Conservation (phyloP, 2,113 vertebrate species). For the Naja naja region DNA sequence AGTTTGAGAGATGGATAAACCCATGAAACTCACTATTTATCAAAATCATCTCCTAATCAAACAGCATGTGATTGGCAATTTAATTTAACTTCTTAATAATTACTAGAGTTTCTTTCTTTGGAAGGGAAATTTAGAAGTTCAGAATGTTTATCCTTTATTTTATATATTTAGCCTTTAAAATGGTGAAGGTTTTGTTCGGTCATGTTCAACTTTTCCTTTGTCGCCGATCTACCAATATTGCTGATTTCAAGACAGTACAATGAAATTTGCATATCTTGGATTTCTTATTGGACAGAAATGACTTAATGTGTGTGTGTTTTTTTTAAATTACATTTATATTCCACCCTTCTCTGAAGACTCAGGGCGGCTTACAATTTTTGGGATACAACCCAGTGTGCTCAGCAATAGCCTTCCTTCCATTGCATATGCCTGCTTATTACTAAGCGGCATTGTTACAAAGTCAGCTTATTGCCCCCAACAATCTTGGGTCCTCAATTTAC, state of each 20-base stretch:
- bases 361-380: too few relatives aligned
- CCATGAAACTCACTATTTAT: background rate
- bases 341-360: too few relatives aligned
- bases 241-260: background rate
- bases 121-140: background rate
- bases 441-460: too few relatives aligned
- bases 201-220: background rate
- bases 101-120: background rate
- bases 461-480: too few relatives aligned
- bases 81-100: background rate
- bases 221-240: background rate
- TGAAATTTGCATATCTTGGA: background rate
- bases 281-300: background rate
- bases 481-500: too few relatives aligned
- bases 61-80: background rate
- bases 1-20: background rate
- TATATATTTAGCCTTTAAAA: background rate
- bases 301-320: background rate
- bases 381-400: too few relatives aligned
- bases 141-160: background rate
- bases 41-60: background rate
- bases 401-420: too few relatives aligned
- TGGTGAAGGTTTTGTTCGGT: background rate
- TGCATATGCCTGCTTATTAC: too few relatives aligned
- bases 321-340: too few relatives aligned